phyloP scores from a whole-genome alignment of 2,888 invertebrate genomes.

The Drosophila fungiperda region DNA sequence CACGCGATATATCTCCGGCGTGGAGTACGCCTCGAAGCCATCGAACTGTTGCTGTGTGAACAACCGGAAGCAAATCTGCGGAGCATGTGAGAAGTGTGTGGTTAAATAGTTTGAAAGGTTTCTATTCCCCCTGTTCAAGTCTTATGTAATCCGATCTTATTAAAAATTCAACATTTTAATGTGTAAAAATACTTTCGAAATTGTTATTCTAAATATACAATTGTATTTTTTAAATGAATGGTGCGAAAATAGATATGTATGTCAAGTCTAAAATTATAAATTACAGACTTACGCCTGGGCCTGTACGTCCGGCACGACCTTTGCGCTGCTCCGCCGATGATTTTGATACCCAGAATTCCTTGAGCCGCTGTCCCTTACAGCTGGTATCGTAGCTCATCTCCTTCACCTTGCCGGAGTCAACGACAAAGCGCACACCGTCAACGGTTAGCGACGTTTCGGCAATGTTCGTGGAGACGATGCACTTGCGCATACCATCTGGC shows the following conservation, averaged over 20 bases:
- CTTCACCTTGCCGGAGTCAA: slow-evolving; percentile 98
- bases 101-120: neutral
- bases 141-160: neutral
- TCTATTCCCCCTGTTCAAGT: neutral
- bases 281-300: slow-evolving; percentile 90
- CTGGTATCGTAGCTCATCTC: slow-evolving; percentile 98
- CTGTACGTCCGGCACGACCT: slow-evolving; percentile 97
- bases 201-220: neutral
- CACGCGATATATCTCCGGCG: slow-evolving; percentile 97
- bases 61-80: slow-evolving; percentile 92
- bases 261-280: neutral
- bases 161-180: neutral
- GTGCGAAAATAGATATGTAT: neutral
- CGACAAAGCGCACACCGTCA: slow-evolving; percentile 98
- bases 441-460: slow-evolving; percentile 99
- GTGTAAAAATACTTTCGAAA: neutral
- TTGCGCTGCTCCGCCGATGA: slow-evolving; percentile 98
- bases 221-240: too few species aligned
- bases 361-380: slow-evolving; percentile 94
- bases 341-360: slow-evolving; percentile 98
- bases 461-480: slow-evolving; percentile 98
- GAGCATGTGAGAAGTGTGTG: neutral
- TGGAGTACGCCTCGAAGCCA: slow-evolving; percentile 92
- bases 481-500: slow-evolving; percentile 97
- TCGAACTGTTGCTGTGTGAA: slow-evolving; percentile 93